Conservation (phyloP, 1,140 invertebrate genomes). For the Rhagoletis pomonella region DNA sequence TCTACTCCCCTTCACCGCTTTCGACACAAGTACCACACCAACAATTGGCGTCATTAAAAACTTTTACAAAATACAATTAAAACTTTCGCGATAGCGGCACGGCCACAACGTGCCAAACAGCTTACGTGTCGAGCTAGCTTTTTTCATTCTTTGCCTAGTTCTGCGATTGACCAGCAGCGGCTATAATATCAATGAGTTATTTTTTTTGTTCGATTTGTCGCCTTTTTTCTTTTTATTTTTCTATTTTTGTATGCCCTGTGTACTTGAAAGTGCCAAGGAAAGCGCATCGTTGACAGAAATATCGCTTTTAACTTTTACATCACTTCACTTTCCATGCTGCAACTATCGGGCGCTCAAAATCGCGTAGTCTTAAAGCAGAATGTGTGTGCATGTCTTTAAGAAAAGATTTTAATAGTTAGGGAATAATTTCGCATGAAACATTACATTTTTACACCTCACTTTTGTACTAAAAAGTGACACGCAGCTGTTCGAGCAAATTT, state of each 20-base stretch:
- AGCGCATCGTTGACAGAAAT: neutral
- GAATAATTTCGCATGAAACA: neutral
- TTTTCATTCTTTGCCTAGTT: neutral
- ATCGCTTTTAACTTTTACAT: neutral
- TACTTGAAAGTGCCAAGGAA: neutral
- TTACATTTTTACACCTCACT: neutral
- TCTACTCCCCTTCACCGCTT: neutral
- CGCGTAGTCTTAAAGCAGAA: neutral
- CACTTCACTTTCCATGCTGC: neutral
- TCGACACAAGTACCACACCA: neutral
- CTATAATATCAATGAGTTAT: conserved; percentile 14
- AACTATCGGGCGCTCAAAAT: neutral
- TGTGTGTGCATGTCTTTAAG: neutral
- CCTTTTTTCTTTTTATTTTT: neutral
- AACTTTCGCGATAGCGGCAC: conserved; percentile 40
- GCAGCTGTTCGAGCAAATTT: neutral
- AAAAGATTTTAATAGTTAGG: neutral
- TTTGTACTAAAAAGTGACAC: neutral
- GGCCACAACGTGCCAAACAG: conserved; percentile 31
- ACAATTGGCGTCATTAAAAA: conserved; percentile 39
- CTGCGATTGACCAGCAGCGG: neutral
- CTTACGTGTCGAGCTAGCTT: neutral
- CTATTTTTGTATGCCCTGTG: neutral
- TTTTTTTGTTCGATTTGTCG: conserved; percentile 6
- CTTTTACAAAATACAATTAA: conserved; percentile 49